Evolutionary conservation across 2,797 vertebrate species (phyloP), one percentile per base, ranked within the genome.

Genomic region (Schizopygopsis pylzovi): DNA sequence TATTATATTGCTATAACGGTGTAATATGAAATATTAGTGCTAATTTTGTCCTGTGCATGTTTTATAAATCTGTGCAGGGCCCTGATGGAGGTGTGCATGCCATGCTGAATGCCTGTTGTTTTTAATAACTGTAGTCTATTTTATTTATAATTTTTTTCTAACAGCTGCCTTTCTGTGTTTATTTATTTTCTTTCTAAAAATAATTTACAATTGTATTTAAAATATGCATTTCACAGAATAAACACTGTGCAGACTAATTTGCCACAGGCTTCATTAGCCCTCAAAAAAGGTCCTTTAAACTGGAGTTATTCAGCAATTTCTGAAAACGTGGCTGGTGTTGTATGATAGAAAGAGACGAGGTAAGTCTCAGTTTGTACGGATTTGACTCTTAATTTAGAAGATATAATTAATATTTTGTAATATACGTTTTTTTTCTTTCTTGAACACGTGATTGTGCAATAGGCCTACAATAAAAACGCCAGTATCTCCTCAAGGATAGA

Each of bases 41-140:
- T 75, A 3, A 39, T 39, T 39, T n/a, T 56, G 49, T 2, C 47
- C 6, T 8, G 33, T 41, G 20, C 12, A 59, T 77, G 56, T 11
- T 79, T 79, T 45, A 25, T 18, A 63, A 79, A 61, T 63, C 77
- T 28, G 22, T 71, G 68, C 10, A 43, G 68, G 68, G 39, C 4
- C 67, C 20, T 77, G 33, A 56, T 39, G 33, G 49, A 56, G 49
- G 20, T 56, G 28, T 76, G 63, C 28, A 37, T 67, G 63, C 28
- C 33, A 41, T 77, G 33, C 11, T n/a, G 13, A 77, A 56, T 37
- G 75, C 75, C 49, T 77, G 75, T 8, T n/a, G 49, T 77, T 59
- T 59, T 77, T n/a, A 4, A 56, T 22, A 8, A 9, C 12, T n/a
- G 22, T 77, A n/a, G 10, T 3, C 2, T 56, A n/a, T 22, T 22